A percentile compares a stretch with the other conserved stretches of the same genome.
These are phyloP conservation scores for Drosophila nigricruria DNA, from an alignment of 2,888 invertebrate species.

Conservation along the genomic window DNA sequence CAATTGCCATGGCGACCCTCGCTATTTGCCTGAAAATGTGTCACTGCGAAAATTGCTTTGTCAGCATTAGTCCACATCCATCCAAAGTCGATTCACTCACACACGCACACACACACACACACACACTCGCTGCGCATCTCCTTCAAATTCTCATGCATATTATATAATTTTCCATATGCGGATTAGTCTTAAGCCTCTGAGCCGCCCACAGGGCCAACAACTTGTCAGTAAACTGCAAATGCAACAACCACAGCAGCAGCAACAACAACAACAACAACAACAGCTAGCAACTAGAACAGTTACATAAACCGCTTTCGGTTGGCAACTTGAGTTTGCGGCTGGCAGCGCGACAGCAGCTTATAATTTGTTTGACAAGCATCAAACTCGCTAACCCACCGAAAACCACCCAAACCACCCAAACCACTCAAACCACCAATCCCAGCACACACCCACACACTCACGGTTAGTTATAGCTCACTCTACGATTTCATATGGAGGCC, in stretches of 20 bases:
- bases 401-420: neutral
- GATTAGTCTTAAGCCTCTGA: slow-evolving; percentile 65
- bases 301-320: slow-evolving; percentile 71
- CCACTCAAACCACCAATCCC: neutral
- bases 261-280: slow-evolving; percentile 13
- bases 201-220: slow-evolving; percentile 53
- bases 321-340: slow-evolving; percentile 62
- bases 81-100: slow-evolving; percentile 32
- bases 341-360: slow-evolving; percentile 61
- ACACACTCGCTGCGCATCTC: neutral
- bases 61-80: slow-evolving; percentile 54
- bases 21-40: slow-evolving; percentile 52
- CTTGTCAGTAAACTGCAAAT: slow-evolving; percentile 45
- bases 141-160: slow-evolving; percentile 53
- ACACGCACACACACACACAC: slow-evolving; percentile 2
- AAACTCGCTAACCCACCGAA: slow-evolving; percentile 28
- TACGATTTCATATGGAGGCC: slow-evolving; percentile 24
- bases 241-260: slow-evolving; percentile 11
- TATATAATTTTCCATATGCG: slow-evolving; percentile 80
- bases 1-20: neutral
- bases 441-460: neutral
- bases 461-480: slow-evolving; percentile 21
- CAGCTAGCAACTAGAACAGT: slow-evolving; percentile 23
- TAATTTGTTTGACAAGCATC: slow-evolving; percentile 79
- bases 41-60: slow-evolving; percentile 64